These are phyloP conservation scores for Ophthalmolycus amberensis DNA, from an alignment of 2,113 vertebrate genomes.

Conservation along the genomic window DNA sequence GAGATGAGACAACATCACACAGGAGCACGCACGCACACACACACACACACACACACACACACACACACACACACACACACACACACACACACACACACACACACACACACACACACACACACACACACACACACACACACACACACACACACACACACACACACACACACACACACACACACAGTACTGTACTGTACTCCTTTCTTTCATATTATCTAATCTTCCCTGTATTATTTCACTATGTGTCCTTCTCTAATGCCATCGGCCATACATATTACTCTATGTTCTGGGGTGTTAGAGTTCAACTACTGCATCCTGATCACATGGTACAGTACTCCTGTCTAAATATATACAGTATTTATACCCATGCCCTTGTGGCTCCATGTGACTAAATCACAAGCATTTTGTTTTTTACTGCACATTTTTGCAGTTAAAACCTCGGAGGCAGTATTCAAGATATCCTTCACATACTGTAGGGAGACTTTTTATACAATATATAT, in stretches of 20 bases:
- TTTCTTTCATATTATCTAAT: constrained; percentile 18
- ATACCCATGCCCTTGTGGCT: neutral
- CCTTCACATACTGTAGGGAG: neutral
- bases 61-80: neutral
- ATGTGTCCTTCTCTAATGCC: neutral
- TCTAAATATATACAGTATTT: neutral
- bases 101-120: neutral
- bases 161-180: too few relatives aligned
- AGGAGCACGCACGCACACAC: neutral
- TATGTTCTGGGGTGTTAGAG: neutral
- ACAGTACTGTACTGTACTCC: neutral
- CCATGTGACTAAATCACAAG: neutral
- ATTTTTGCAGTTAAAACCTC: neutral
- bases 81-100: neutral
- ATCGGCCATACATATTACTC: neutral
- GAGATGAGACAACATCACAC: constrained; percentile 23
- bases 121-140: too few relatives aligned
- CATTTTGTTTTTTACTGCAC: neutral
- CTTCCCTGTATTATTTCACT: neutral
- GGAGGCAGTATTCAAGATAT: neutral
- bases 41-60: neutral
- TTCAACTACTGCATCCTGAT: constrained; percentile 23
- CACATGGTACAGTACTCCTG: constrained; percentile 13
- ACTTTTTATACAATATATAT: neutral
- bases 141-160: too few relatives aligned